A percentile compares a stretch with the other conserved stretches of the same genome.
Conservation (phyloP, 1,140 invertebrate genomes). For the Solen grandis region DNA sequence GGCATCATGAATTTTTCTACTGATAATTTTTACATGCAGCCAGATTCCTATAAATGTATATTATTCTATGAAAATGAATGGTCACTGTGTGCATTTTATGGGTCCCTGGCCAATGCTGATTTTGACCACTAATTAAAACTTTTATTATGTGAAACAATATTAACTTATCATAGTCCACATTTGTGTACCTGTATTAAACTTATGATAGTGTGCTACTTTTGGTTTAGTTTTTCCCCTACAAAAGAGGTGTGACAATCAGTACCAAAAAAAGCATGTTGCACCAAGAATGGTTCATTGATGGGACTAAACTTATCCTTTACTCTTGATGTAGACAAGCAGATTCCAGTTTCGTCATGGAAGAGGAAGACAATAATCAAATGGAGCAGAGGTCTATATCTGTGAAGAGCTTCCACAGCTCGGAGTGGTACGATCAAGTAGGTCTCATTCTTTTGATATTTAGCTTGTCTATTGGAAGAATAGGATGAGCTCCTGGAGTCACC, state of each 20-base stretch:
- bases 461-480: no score
- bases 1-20: no score
- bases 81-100: no score
- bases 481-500: no score
- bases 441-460: not conserved
- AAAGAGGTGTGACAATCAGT: not conserved
- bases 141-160: not conserved
- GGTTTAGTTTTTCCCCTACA: not conserved
- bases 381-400: not conserved
- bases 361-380: not conserved
- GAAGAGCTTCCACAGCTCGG: conserved; percentile 5
- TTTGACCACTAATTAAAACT: no score
- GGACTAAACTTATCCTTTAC: not conserved
- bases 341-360: not conserved
- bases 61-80: no score
- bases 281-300: conserved; percentile 2
- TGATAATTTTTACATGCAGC: no score
- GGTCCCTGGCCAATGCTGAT: no score
- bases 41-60: no score
- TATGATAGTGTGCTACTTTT: no score
- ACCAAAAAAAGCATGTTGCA: no score
- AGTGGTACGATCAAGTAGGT: conserved; percentile 11
- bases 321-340: not conserved
- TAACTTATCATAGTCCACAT: not conserved
- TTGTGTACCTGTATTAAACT: not conserved